Base-by-base conservation (phyloP, 1,140 invertebrate genomes). In the Camponotus vicinus region DNA sequence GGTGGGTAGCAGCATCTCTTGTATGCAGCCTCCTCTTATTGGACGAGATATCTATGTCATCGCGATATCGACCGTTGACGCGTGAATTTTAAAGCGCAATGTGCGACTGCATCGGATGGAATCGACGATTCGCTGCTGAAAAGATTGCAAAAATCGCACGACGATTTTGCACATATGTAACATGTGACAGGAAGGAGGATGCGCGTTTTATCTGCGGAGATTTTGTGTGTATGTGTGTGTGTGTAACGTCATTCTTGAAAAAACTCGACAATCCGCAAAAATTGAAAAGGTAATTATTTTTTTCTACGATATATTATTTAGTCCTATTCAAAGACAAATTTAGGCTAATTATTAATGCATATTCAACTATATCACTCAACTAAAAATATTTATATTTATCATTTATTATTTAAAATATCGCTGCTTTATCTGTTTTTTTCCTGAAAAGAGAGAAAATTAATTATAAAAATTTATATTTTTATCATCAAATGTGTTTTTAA, bases 51-150 rank as follows among this genome's bases (percentile, higher is more conserved):
- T 84, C 71, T 76, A 71, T 76, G 80, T 75, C 80, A 76, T 75
- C 80, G 70, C 70, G 70, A 83, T 73, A 75, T 83, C 80, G 80
- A 84, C 71, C 67, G 69, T 83, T 75, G 57, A 61, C 71, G 80
- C 70, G 80, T 75, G 80, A 84, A 75, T 84, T 84, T 84, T 84
- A 84, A 73, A 76, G 57, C 80, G 55, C 80, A 84, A 76, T 76
- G 78, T 69, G 64, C 78, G 49, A 57, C 66, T 84, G 55, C 59
- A 75, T 84, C 55, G 70, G 45, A 66, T 61, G 49, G 27, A 45
- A 61, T 32, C 55, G 80, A 27, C 70, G 40, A 76, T 64, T 73
- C 70, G 70, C 52, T 73, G 27, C 69, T 11, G 40, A 42, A 34
- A 15, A 52, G 40, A 45, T 61, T 34, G 52, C 34, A 34, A 64